Evolutionary conservation across 2,888 invertebrate genomes (phyloP), one percentile per base, ranked within the genome.

Genomic region (Mystacides longicornis): DNA sequence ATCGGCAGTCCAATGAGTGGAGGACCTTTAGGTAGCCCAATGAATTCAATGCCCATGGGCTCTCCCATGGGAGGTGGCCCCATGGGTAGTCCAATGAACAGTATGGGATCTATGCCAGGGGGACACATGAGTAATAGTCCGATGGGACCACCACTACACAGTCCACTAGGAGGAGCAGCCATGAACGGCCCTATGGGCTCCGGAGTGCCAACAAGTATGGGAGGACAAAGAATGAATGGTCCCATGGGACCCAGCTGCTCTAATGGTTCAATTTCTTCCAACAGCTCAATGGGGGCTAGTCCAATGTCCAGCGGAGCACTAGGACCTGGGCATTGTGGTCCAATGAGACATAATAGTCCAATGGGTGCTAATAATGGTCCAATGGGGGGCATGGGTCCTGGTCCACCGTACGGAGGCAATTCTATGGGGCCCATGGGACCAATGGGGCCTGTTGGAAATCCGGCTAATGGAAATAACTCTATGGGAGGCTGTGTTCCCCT

Each of bases 111-210:
- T 31, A 81, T 85, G 79, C 72, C 74, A 52, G 75, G 75, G 50
- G 79, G 71, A 63, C 80, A 81, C 63, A 84, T 85, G 79, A 82
- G 81, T 66, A 85, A 82, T 64, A 83, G 85, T 65, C 85, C 83
- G 53, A 87, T 85, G 86, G 85, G 82, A 52, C 86, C 87, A 52
- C 87, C 82, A 9, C 84, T 89, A 81, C 87, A 86, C 64, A 86
- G 84, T 72, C 85, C 85, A 47, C 69, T 83, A 58, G 83, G 79
- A 59, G 74, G 70, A 51, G 77, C 74, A 55, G 77, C 79, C 54
- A 79, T 80, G 75, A 81, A 78, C 67, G 77, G 77, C 1, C 77
- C 79, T 2, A 79, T 80, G 73, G 76, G 75, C 55, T 81, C 81
- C 62, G n/a, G n/a, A 27, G 81, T 82, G 52, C 82, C 83, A 1